These are phyloP conservation scores for Apocrypta bakeri DNA, from an alignment of 1,140 invertebrate species.

Conservation along the genomic window DNA sequence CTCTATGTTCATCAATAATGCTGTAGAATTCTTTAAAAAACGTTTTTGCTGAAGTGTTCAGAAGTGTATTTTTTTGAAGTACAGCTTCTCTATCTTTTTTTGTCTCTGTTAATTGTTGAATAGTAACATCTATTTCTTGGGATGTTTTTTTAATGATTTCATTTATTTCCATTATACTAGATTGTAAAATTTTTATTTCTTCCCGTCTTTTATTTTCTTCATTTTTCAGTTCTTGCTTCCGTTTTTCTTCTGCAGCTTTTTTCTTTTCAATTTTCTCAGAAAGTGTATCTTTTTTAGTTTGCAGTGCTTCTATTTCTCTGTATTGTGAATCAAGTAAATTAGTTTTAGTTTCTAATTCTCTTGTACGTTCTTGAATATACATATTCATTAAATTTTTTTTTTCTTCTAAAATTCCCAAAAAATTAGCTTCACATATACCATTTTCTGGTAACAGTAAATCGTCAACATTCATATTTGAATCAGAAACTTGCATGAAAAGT, in stretches of 20 bases:
- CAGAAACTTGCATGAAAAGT: constrained; percentile 58
- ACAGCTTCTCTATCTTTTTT: constrained; percentile 42
- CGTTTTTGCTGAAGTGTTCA: constrained; percentile 55
- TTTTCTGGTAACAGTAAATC: constrained; percentile 63
- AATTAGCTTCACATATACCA: constrained; percentile 53
- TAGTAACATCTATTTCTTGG: constrained; percentile 57
- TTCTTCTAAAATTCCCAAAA: constrained; percentile 54
- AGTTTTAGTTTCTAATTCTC: constrained; percentile 50
- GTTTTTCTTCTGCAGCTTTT: constrained; percentile 51
- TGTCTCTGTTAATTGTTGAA: constrained; percentile 32
- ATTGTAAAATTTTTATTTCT: constrained; percentile 57
- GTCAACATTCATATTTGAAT: constrained; percentile 53
- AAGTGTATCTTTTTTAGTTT: constrained; percentile 52
- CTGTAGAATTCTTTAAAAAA: constrained; percentile 61
- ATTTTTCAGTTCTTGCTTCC: constrained; percentile 53
- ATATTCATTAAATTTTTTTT: constrained; percentile 56
- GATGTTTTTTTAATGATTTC: constrained; percentile 50
- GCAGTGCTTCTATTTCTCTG: constrained; percentile 56
- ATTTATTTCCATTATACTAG: constrained; percentile 54
- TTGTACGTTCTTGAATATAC: constrained; percentile 54
- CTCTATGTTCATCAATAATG: constrained; percentile 56
- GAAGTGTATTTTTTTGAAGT: constrained; percentile 46
- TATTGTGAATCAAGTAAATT: constrained; percentile 45
- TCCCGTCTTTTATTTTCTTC: constrained; percentile 57
- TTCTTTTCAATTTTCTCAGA: constrained; percentile 54